Conservation (phyloP, 2,797 vertebrate genomes). For the Coranthus polyacanthus region DNA sequence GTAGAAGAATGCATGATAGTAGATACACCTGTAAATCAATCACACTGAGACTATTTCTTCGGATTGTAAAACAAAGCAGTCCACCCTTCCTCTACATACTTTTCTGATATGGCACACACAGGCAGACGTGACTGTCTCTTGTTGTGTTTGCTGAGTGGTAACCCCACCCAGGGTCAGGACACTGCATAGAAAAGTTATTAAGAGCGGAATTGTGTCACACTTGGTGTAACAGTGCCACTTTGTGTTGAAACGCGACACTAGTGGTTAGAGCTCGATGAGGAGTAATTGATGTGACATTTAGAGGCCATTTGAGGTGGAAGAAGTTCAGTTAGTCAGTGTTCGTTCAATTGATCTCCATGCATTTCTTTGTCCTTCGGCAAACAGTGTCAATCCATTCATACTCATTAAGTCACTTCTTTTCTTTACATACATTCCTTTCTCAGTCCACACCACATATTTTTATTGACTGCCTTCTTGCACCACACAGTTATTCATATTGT, state of each 20-base stretch:
- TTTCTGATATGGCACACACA: slow-evolving; percentile 8
- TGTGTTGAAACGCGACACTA: slow-evolving; percentile 42
- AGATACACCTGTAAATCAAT: slow-evolving; percentile 53
- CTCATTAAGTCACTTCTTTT: slow-evolving; percentile 1
- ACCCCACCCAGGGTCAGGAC: slow-evolving; percentile 56
- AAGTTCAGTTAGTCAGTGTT: slow-evolving; percentile 39
- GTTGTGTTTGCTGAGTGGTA: slow-evolving; percentile 60
- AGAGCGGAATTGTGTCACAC: slow-evolving; percentile 11
- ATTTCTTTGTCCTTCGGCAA: slow-evolving; percentile 40
- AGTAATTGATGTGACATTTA: slow-evolving; percentile 55
- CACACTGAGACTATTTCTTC: slow-evolving; percentile 10
- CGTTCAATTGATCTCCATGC: background rate
- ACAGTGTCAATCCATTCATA: slow-evolving; percentile 40
- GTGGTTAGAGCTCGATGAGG: slow-evolving; percentile 6
- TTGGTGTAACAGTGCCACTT: slow-evolving; percentile 55
- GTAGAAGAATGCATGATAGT: background rate
- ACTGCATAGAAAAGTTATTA: slow-evolving; percentile 38
- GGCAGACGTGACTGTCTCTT: slow-evolving; percentile 7
- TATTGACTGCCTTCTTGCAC: background rate
- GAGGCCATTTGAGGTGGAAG: slow-evolving; percentile 28
- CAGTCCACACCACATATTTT: background rate
- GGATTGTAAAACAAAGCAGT: slow-evolving; percentile 30
- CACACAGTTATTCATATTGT: background rate
- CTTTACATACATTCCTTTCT: slow-evolving; percentile 10
- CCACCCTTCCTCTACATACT: slow-evolving; percentile 10